phyloP scores from a whole-genome alignment of 2,797 vertebrate genomes.

The Gallinago stenura region DNA sequence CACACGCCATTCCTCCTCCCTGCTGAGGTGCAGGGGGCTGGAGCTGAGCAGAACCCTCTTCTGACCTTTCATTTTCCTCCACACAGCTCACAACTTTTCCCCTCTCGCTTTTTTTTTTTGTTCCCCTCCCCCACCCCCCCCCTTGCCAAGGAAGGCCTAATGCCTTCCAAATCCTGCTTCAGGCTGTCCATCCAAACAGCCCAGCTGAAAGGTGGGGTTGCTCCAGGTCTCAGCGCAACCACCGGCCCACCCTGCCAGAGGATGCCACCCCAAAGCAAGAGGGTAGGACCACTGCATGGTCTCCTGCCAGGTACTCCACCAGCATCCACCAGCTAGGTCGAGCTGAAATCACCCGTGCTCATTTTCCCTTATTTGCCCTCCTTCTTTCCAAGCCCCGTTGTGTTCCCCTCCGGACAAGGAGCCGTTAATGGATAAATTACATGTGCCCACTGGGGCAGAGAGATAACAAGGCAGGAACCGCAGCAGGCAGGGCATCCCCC shows the following conservation, averaged over 20 bases:
- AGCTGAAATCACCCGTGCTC: background rate
- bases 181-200: background rate
- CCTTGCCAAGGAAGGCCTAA: background rate
- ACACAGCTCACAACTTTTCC: background rate
- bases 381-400: background rate
- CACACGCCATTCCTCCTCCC: accelerated
- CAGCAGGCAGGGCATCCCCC: background rate
- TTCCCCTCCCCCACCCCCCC: no score
- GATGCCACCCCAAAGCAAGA: background rate
- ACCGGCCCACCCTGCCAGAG: background rate
- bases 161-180: background rate
- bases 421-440: background rate
- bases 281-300: background rate
- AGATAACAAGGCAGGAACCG: background rate
- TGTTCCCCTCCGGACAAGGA: background rate
- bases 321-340: background rate
- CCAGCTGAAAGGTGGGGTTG: background rate
- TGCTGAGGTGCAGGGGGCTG: background rate
- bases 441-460: background rate
- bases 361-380: background rate
- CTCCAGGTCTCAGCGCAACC: background rate
- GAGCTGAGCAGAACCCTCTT: background rate
- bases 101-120: background rate
- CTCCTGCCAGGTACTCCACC: background rate
- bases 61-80: background rate